Percentiles rank a stretch among this genome's conserved stretches.
phyloP scores from a whole-genome alignment of 2,113 vertebrate species.

The Oxyruncus cristatus region DNA sequence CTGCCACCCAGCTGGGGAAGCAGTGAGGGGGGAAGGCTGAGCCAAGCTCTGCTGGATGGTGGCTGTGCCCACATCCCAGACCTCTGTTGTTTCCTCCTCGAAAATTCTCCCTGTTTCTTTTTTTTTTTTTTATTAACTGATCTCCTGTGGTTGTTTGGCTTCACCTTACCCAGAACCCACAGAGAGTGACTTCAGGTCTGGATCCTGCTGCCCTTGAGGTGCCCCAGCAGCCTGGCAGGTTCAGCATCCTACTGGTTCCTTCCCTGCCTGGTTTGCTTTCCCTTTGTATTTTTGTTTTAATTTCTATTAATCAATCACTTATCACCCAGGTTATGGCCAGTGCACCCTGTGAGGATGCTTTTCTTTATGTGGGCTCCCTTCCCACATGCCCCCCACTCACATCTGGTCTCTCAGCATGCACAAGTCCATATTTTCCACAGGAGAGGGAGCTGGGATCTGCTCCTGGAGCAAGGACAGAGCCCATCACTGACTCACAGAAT shows the following conservation, averaged over 20 bases:
- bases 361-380: not conserved
- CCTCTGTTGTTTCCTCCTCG: not conserved
- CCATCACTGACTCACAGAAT: not conserved
- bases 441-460: not conserved
- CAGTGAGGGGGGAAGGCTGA: not conserved
- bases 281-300: not conserved
- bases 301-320: not conserved
- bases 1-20: not conserved
- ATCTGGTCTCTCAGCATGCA: not conserved
- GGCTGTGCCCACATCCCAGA: not conserved
- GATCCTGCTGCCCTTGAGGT: not conserved
- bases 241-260: not conserved
- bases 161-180: not conserved
- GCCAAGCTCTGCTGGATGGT: not conserved
- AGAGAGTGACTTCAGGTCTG: not conserved
- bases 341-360: not conserved
- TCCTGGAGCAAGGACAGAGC: not conserved
- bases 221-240: not conserved
- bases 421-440: accelerated
- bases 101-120: not conserved
- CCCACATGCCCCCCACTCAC: not conserved
- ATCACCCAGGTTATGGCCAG: not conserved
- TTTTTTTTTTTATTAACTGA: not conserved
- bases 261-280: not conserved
- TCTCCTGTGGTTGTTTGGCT: not conserved